Evolutionary conservation across 1,140 invertebrate genomes (phyloP), one percentile per base, ranked within the genome.

Genomic region (Drosophila asahinai): DNA sequence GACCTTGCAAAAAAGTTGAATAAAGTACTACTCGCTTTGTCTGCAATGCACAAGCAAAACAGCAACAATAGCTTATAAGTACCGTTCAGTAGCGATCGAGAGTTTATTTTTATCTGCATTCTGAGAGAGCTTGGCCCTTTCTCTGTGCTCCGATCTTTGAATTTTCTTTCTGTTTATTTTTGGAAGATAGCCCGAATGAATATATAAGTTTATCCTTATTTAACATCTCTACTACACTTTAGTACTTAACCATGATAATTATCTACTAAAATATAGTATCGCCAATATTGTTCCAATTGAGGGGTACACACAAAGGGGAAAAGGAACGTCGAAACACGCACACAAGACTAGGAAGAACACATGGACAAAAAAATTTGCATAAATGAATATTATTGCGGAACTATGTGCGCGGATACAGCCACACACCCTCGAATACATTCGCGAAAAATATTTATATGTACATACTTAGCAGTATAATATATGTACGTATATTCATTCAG

Each of bases 371-470:
- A 67, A 80, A 84, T 89, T 89, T 83, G 75, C 83, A 86, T 86
- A 86, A 86, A 89, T 89, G 83, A 83, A 86, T 87, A 87, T 77
- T 78, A 77, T 89, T 87, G 83, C 83, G 83, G 83, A 87, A 87
- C 81, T 87, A 67, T 77, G 65, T 54, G 67, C 65, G 61, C 65
- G 75, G 49, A 61, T 51, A 60, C 42, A 48, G 40, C 42, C 75
- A 47, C 55, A 68, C 45, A 71, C 25, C 59, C 48, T 40, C 51
- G 27, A 52, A 63, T 27, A 68, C 47, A 77, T 48, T 52, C 48
- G 38, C 54, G 40, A 15, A 80, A 55, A 80, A 80, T 59, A 68
- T 40, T 68, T 51, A 66, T 65, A 25, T 17, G 59, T 36, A 60
- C 42, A 68, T 14, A 45, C 59, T 40, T 57, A 40, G 54, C 25